Evolutionary conservation across 2,113 vertebrate genomes (phyloP), one percentile per base, ranked within the genome.

Genomic region (Microcebus murinus): DNA sequence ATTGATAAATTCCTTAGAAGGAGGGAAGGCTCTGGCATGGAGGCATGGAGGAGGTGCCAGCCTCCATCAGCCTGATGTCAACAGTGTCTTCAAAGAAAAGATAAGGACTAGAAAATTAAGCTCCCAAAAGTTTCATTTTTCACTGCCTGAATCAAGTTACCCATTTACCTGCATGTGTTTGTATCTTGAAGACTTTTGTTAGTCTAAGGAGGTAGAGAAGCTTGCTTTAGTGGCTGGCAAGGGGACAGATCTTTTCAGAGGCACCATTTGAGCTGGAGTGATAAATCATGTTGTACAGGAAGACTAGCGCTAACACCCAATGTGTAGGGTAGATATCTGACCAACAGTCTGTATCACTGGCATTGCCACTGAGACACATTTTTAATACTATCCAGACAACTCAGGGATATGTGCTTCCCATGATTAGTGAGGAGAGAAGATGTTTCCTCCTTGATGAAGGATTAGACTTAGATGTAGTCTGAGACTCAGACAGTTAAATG

Each of bases 391-490:
- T 67, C 36, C 50, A 87, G 97, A 67, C 42, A 90, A 89, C 94
- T 85, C 0, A 13, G 70, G 63, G 92, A 96, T 93, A 87, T 55
- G 83, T 57, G 42, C 87, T 97, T 96, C 87, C 96, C 96, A 96
- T 90, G 70, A 95, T 87, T 67, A 88, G 83, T 48, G 29, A 97
- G 90, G 48, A 91, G 68, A 88, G 71, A 76, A 67, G 42, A 50
- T 55, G 25, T 92, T 88, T 87, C 31, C 87, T 97, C 61, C 31
- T 77, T 79, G 71, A 67, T 52, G 89, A 71, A 94, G 50, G 45
- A 73, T 34, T 63, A 81, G 63, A 65, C 31, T 89, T 87, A 90
- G 57, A 76, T 70, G 74, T 39, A 92, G 55, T 39, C 39, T 74
- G 36, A 95, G 85, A 95, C 27, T 8, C 67, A 52, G 31, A 67